phyloP scores from a whole-genome alignment of 2,113 vertebrate species.

The Tricholaema leucomelas region DNA sequence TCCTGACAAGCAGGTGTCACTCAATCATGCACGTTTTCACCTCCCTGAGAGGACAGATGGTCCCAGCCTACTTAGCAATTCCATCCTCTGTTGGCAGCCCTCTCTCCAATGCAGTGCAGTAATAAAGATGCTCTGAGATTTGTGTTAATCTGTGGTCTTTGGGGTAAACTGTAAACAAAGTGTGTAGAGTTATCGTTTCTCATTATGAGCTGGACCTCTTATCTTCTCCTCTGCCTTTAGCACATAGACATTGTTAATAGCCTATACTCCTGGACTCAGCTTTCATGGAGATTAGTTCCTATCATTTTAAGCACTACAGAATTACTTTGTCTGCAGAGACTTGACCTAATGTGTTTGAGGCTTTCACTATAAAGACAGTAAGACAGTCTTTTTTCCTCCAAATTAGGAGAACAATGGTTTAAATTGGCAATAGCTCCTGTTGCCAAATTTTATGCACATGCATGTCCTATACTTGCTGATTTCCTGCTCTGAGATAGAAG shows the following conservation, averaged over 20 bases:
- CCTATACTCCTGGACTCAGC: conserved; percentile 46
- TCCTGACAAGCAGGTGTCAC: conserved; percentile 87
- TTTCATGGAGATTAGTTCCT: conserved; percentile 71
- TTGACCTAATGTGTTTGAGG: conserved; percentile 71
- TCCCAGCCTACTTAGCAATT: conserved; percentile 80
- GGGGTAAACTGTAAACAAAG: conserved; percentile 76
- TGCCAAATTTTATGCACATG: conserved; percentile 50
- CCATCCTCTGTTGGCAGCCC: conserved; percentile 71
- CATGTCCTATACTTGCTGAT: conserved; percentile 40
- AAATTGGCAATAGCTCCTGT: conserved; percentile 52
- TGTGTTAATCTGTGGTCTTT: conserved; percentile 78
- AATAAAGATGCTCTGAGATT: conserved; percentile 74
- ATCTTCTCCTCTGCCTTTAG: conserved; percentile 63
- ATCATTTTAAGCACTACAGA: conserved; percentile 68
- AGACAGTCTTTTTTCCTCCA: conserved; percentile 55
- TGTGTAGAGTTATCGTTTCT: conserved; percentile 73
- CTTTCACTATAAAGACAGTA: conserved; percentile 52
- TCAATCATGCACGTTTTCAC: conserved; percentile 77
- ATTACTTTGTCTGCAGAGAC: conserved; percentile 72
- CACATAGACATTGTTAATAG: conserved; percentile 65
- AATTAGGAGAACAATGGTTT: conserved; percentile 57
- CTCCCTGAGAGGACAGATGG: conserved; percentile 79
- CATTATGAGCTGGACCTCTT: conserved; percentile 69
- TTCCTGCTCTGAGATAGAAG: conserved; percentile 12
- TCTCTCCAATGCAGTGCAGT: conserved; percentile 60